These are phyloP conservation scores for Poicephalus gulielmi DNA, from an alignment of 2,113 vertebrate genomes.

Conservation along the genomic window DNA sequence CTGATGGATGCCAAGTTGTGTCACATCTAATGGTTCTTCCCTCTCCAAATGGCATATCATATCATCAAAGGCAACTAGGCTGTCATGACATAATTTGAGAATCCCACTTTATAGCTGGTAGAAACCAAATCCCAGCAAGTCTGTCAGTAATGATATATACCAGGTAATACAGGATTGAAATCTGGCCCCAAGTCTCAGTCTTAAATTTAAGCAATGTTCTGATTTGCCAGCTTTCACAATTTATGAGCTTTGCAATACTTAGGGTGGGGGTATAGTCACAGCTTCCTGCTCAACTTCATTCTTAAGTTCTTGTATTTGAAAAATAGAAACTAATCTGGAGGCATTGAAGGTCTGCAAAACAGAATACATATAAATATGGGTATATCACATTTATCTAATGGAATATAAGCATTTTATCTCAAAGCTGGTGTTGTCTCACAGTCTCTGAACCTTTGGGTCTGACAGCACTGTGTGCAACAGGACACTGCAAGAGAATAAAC, in stretches of 20 bases:
- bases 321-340: neutral
- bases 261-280: neutral
- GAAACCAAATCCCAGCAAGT: neutral
- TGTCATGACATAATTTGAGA: constrained; percentile 27
- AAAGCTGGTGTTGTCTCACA: neutral
- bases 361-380: neutral
- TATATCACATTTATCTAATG: neutral
- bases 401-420: neutral
- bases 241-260: neutral
- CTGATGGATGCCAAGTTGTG: neutral
- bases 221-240: constrained; percentile 42
- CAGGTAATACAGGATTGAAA: neutral
- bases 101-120: constrained; percentile 15
- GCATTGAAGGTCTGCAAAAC: neutral
- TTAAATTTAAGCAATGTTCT: neutral
- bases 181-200: neutral
- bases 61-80: constrained; percentile 33
- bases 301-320: neutral
- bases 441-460: neutral
- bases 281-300: constrained; percentile 17
- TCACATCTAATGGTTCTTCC: constrained; percentile 26
- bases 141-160: neutral
- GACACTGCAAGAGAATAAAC: neutral
- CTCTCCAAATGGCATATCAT: neutral
- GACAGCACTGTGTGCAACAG: neutral